Evolutionary conservation across 1,140 invertebrate species (phyloP).

Genomic region (Drosophila oshimai): DNA sequence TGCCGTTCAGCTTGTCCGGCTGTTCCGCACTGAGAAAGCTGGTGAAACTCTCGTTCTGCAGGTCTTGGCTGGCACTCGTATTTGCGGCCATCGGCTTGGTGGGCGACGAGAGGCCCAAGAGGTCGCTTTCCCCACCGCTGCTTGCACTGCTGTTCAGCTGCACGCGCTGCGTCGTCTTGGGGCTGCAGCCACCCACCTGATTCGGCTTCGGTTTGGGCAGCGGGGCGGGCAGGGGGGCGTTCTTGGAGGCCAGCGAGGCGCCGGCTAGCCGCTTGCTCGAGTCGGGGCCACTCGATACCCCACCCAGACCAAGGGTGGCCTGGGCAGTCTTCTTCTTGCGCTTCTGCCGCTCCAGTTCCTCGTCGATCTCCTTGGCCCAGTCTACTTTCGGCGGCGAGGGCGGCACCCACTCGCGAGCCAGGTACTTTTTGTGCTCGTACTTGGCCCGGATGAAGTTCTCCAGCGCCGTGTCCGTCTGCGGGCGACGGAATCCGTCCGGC

Average conservation of each 20-base stretch:
- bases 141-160: slow-evolving; percentile 82
- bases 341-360: slow-evolving; percentile 92
- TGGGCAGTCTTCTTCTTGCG: slow-evolving; percentile 89
- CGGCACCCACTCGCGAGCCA: slow-evolving; percentile 97
- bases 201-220: slow-evolving; percentile 83
- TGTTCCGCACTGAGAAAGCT: slow-evolving; percentile 88
- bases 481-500: slow-evolving; percentile 96
- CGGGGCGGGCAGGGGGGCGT: slow-evolving; percentile 81
- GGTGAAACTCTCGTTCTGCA: slow-evolving; percentile 89
- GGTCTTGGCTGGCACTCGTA: slow-evolving; percentile 83
- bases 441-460: slow-evolving; percentile 98
- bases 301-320: slow-evolving; percentile 62
- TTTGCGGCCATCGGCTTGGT: slow-evolving; percentile 71
- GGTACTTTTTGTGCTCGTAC: slow-evolving; percentile 99
- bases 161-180: slow-evolving; percentile 86
- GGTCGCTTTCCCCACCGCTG: slow-evolving; percentile 83
- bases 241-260: slow-evolving; percentile 37
- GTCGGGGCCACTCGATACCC: slow-evolving; percentile 59
- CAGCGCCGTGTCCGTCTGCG: slow-evolving; percentile 96
- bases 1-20: slow-evolving; percentile 71
- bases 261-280: slow-evolving; percentile 50
- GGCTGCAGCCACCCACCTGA: slow-evolving; percentile 84
- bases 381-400: slow-evolving; percentile 92
- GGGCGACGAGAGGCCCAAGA: slow-evolving; percentile 83
- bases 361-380: slow-evolving; percentile 92